phyloP scores from a whole-genome alignment of 2,797 vertebrate genomes.

The Oceanodroma leucorhoa region DNA sequence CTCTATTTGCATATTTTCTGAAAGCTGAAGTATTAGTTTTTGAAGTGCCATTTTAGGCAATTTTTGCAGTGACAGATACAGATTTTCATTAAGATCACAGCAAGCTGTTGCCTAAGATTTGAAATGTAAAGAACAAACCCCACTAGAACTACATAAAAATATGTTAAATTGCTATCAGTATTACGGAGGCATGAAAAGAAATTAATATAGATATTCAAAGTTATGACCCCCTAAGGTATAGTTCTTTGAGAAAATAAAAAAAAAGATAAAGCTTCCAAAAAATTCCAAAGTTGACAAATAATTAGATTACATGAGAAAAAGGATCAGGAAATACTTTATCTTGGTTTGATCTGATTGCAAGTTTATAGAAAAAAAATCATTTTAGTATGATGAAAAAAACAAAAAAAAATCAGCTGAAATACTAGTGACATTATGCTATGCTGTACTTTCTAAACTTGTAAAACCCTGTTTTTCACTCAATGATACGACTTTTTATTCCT shows the following conservation, averaged over 20 bases:
- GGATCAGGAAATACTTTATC: neutral
- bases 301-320: neutral
- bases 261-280: neutral
- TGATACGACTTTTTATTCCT: conserved; percentile 1
- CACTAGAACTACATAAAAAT: conserved; percentile 27
- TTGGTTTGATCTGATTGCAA: neutral
- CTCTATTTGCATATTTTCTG: conserved; percentile 68
- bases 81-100: conserved; percentile 59
- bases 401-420: neutral
- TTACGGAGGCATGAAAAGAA: neutral
- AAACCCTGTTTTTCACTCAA: neutral
- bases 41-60: conserved; percentile 63
- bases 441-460: neutral
- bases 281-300: neutral
- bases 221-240: neutral
- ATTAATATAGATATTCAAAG: neutral
- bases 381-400: neutral
- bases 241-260: neutral
- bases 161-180: conserved; percentile 37
- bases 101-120: conserved; percentile 41
- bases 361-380: neutral
- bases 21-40: conserved; percentile 65
- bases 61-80: conserved; percentile 59
- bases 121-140: conserved; percentile 1
- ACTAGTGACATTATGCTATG: neutral